Conservation (phyloP, 92 coral and sea anemone genomes). For the Meandrina meandrites region DNA sequence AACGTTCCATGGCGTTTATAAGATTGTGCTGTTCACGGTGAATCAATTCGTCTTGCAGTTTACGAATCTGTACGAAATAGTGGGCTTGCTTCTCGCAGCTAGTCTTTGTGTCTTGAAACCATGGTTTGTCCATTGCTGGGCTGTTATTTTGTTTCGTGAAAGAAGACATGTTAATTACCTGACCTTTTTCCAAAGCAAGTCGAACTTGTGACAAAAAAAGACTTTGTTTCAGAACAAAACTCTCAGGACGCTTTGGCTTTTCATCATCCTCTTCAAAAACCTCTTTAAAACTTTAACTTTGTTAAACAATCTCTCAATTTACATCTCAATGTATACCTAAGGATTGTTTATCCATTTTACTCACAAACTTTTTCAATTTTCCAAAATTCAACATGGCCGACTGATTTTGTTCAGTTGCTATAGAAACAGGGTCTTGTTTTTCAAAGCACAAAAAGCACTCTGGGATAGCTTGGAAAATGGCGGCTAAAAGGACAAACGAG, state of each 20-base stretch:
- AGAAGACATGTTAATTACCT: conserved; percentile 36
- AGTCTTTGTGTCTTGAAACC: conserved; percentile 90
- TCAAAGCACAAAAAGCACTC: neutral
- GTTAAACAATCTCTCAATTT: neutral
- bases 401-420: conserved; percentile 8
- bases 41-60: conserved; percentile 86
- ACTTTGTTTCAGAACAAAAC: neutral
- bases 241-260: neutral
- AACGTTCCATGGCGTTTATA: conserved; percentile 90
- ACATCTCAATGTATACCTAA: neutral
- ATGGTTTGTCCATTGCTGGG: conserved; percentile 52
- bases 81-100: conserved; percentile 90
- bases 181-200: neutral
- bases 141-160: conserved; percentile 14
- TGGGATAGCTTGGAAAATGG: conserved; percentile 52
- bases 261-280: neutral
- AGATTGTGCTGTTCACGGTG: conserved; percentile 91
- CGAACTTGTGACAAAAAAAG: neutral
- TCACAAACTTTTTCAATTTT: neutral
- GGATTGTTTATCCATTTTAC: neutral
- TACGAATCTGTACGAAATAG: conserved; percentile 83
- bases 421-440: conserved; percentile 19
- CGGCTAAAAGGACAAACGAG: conserved; percentile 47
- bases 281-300: neutral
- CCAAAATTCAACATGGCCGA: conserved; percentile 31